A percentile compares a stretch with the other conserved stretches of the same genome.
These are phyloP conservation scores for Amia ocellicauda DNA, from an alignment of 2,113 vertebrate species.

Conservation along the genomic window DNA sequence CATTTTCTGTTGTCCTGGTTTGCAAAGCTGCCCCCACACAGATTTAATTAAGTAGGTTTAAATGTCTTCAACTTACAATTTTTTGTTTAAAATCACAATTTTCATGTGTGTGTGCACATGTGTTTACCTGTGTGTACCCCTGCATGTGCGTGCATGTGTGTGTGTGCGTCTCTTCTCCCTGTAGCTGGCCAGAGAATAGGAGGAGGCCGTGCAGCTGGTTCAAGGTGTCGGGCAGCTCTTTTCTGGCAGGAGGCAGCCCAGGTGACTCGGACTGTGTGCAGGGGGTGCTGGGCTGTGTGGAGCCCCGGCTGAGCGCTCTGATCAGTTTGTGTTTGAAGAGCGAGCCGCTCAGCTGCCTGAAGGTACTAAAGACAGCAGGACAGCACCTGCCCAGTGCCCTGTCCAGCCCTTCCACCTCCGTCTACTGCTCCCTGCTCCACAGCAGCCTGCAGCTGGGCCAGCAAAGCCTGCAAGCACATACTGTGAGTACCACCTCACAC, in stretches of 20 bases:
- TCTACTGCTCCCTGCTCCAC: slow-evolving; percentile 37
- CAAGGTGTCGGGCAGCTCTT: neutral
- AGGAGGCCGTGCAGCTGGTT: slow-evolving; percentile 23
- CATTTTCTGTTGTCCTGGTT: no score
- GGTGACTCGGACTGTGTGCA: slow-evolving; percentile 25
- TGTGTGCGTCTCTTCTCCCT: neutral
- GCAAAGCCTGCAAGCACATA: slow-evolving; percentile 42
- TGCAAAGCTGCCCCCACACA: no score
- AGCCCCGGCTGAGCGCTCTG: slow-evolving; percentile 37
- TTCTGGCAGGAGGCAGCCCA: neutral
- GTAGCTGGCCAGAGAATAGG: slow-evolving; percentile 7
- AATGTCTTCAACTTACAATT: no score
- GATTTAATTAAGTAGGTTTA: no score
- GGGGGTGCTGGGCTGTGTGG: slow-evolving; percentile 36
- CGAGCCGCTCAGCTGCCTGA: slow-evolving; percentile 34
- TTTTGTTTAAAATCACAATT: no score
- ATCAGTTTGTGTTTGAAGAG: slow-evolving; percentile 37
- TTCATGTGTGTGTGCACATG: no score
- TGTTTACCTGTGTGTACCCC: no score
- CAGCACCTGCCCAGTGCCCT: slow-evolving; percentile 25
- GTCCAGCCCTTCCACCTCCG: slow-evolving; percentile 16
- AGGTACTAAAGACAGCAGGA: slow-evolving; percentile 34
- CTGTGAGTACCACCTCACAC: slow-evolving; percentile 35
- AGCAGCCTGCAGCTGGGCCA: slow-evolving; percentile 39
- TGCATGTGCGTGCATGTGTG: no score